phyloP scores from a whole-genome alignment of 2,888 invertebrate genomes.

The Acrobeloides nanus region DNA sequence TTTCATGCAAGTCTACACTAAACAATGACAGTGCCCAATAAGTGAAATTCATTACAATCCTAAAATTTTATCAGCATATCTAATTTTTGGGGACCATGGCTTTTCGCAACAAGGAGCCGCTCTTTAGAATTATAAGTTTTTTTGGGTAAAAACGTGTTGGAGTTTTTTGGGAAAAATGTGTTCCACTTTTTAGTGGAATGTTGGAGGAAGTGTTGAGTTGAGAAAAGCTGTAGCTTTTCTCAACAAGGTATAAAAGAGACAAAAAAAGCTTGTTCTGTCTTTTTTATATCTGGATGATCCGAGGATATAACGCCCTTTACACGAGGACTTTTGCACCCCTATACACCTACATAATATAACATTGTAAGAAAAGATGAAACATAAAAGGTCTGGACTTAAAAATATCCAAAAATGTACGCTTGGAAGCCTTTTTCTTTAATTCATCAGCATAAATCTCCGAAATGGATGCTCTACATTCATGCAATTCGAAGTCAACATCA shows the following conservation, averaged over 20 bases:
- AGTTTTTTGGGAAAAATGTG: too few relatives aligned
- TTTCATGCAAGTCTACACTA: constrained; percentile 44
- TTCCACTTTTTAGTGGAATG: too few relatives aligned
- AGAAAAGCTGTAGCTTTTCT: too few relatives aligned
- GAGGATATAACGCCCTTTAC: too few relatives aligned
- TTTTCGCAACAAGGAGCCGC: too few relatives aligned
- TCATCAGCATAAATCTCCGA: constrained; percentile 4
- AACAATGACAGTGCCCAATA: constrained; percentile 51
- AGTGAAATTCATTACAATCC: constrained; percentile 35
- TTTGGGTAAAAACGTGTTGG: too few relatives aligned
- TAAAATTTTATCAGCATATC: not conserved
- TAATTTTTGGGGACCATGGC: not conserved
- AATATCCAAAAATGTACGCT: constrained; percentile 28
- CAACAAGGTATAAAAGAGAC: too few relatives aligned
- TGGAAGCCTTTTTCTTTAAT: constrained; percentile 1
- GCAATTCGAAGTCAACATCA: constrained; percentile 20
- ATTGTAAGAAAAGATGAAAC: constrained; percentile 35
- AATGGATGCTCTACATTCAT: constrained; percentile 18
- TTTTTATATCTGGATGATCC: too few relatives aligned
- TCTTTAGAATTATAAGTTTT: too few relatives aligned
- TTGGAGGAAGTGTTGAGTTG: too few relatives aligned
- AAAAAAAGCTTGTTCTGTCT: too few relatives aligned
- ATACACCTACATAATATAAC: constrained; percentile 38
- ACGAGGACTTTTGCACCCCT: too few relatives aligned
- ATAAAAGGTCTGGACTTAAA: constrained; percentile 25